Percentiles rank a stretch among this genome's conserved stretches.
Conservation (phyloP, 2,113 vertebrate species). For the Alethe castanea region DNA sequence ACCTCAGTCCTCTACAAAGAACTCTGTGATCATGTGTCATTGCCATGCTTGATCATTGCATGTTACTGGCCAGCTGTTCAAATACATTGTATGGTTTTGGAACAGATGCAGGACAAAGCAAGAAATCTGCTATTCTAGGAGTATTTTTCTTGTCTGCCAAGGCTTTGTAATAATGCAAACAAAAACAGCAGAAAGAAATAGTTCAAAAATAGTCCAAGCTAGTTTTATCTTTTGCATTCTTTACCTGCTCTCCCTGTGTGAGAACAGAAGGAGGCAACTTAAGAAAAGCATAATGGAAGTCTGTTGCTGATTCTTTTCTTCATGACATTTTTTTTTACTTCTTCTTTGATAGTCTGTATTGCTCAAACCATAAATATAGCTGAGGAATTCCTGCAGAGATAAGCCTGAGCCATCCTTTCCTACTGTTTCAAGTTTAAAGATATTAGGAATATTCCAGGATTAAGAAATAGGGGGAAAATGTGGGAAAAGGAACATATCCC, state of each 20-base stretch:
- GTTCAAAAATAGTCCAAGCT: background rate
- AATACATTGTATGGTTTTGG: constrained; percentile 16
- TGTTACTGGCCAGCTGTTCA: constrained; percentile 49
- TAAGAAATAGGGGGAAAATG: background rate
- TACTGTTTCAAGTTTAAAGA: background rate
- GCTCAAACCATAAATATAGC: background rate
- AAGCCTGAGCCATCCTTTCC: background rate
- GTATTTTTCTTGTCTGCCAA: constrained; percentile 32
- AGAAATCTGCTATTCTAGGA: constrained; percentile 42
- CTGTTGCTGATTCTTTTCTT: background rate
- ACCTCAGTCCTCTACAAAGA: background rate
- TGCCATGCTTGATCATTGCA: background rate
- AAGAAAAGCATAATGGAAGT: background rate
- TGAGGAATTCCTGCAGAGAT: background rate
- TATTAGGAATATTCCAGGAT: background rate
- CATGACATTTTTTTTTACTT: background rate
- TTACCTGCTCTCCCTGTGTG: background rate
- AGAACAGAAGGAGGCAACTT: background rate
- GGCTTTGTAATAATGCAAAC: constrained; percentile 34
- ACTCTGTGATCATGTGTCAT: background rate
- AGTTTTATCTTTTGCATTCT: constrained; percentile 10
- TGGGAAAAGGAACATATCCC: background rate
- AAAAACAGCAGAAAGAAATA: constrained; percentile 35
- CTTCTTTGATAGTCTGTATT: background rate
- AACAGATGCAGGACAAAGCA: constrained; percentile 38